These are phyloP conservation scores for Heterodera schachtii DNA, from an alignment of 1,140 invertebrate species.

Conservation along the genomic window DNA sequence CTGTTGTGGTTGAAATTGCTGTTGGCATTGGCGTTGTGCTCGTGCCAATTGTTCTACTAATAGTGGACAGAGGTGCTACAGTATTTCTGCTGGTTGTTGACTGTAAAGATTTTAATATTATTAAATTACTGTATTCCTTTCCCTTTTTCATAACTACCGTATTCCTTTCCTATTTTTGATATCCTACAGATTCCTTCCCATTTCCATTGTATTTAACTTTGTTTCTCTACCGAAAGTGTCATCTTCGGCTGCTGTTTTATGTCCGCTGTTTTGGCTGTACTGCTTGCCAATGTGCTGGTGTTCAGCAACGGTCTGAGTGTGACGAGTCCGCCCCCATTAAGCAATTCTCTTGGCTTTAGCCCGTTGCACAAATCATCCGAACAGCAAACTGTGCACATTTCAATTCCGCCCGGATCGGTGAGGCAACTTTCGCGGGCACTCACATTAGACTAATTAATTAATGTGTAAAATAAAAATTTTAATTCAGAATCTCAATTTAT, in stretches of 20 bases:
- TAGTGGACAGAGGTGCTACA: no score
- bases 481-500: no score
- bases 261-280: neutral
- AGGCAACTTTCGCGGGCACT: conserved; percentile 19
- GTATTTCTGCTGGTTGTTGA: no score
- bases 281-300: neutral
- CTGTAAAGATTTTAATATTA: no score
- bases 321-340: conserved; percentile 8
- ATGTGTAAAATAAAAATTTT: no score
- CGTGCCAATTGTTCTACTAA: neutral
- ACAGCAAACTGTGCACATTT: conserved; percentile 21
- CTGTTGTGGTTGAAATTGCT: neutral
- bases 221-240: no score
- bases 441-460: neutral
- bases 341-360: conserved; percentile 4
- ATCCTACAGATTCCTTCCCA: no score
- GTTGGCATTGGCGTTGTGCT: neutral
- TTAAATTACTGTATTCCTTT: no score
- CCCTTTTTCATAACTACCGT: no score
- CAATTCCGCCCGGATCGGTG: conserved; percentile 2
- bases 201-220: no score
- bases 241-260: neutral
- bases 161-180: no score
- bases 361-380: conserved; percentile 19
- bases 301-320: neutral